These are phyloP conservation scores for Ophion ellenae DNA, from an alignment of 2,888 invertebrate genomes.

Conservation along the genomic window DNA sequence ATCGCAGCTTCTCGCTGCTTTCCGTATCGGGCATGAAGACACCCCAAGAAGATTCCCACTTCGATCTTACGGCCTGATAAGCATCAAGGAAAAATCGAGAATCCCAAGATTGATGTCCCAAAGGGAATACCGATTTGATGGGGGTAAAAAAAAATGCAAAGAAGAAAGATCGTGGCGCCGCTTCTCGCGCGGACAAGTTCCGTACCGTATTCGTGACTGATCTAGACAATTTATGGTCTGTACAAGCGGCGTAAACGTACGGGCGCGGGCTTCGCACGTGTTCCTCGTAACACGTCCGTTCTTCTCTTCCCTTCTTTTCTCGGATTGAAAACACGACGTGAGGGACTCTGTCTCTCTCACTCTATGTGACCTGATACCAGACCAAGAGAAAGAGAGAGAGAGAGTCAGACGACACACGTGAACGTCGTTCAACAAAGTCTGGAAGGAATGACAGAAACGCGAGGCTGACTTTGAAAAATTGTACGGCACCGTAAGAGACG, in stretches of 20 bases:
- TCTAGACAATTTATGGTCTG: conserved; percentile 65
- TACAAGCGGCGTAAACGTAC: conserved; percentile 58
- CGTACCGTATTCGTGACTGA: conserved; percentile 64
- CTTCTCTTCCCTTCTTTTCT: conserved; percentile 54
- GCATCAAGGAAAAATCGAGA: background rate
- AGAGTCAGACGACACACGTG: conserved; percentile 58
- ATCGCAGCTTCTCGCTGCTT: background rate
- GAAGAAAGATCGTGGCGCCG: conserved; percentile 57
- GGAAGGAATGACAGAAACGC: conserved; percentile 67
- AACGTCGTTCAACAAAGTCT: conserved; percentile 66
- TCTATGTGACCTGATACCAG: conserved; percentile 43
- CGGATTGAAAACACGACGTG: conserved; percentile 52
- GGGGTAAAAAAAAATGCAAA: conserved; percentile 12
- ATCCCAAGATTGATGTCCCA: conserved; percentile 1
- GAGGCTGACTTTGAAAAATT: conserved; percentile 68
- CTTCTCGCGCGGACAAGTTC: conserved; percentile 59
- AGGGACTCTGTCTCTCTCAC: conserved; percentile 16
- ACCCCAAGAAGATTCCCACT: background rate
- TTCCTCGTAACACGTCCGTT: conserved; percentile 66
- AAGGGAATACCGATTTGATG: background rate
- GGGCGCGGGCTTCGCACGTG: conserved; percentile 58
- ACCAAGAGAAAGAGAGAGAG: background rate
- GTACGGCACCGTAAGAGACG: conserved; percentile 23
- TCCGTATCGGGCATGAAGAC: background rate
- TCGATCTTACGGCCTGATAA: background rate